Percentiles rank a stretch among this genome's conserved stretches.
These are phyloP conservation scores for Puntigrus tetrazona DNA, from an alignment of 2,113 vertebrate genomes.

Conservation along the genomic window DNA sequence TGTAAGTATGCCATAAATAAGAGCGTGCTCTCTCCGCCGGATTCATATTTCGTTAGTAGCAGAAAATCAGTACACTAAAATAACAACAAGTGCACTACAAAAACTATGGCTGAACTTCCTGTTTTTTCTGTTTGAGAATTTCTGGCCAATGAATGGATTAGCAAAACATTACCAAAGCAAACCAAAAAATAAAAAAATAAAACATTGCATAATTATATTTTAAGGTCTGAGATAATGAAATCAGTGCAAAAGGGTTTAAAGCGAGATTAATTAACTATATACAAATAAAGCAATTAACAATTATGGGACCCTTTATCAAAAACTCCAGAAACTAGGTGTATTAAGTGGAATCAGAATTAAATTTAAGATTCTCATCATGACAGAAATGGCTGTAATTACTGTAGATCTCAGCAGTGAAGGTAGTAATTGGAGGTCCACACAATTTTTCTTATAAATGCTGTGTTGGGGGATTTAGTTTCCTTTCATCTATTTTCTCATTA, in stretches of 20 bases:
- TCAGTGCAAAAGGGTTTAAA: background rate
- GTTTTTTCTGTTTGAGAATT: too few species aligned
- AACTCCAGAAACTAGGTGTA: background rate
- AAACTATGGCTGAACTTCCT: too few species aligned
- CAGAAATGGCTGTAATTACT: slow-evolving; percentile 15
- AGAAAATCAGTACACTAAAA: too few species aligned
- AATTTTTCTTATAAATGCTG: background rate
- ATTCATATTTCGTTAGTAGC: too few species aligned
- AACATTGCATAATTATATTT: background rate
- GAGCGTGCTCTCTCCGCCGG: too few species aligned
- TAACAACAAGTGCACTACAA: too few species aligned
- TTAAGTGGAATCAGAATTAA: background rate
- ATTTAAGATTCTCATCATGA: background rate
- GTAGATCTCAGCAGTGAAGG: background rate
- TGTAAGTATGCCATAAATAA: too few species aligned
- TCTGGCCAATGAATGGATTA: too few species aligned
- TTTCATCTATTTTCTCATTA: background rate
- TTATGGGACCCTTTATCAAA: background rate
- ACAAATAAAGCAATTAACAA: background rate
- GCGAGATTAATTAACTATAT: background rate
- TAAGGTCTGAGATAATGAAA: background rate
- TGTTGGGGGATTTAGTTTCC: background rate
- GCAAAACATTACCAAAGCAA: too few species aligned
- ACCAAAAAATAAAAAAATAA: too few species aligned
- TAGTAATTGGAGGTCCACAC: background rate